Evolutionary conservation across 92 coral and sea anemone species (phyloP), one percentile per base, ranked within the genome.

Genomic region (Zoanthus solanderi): DNA sequence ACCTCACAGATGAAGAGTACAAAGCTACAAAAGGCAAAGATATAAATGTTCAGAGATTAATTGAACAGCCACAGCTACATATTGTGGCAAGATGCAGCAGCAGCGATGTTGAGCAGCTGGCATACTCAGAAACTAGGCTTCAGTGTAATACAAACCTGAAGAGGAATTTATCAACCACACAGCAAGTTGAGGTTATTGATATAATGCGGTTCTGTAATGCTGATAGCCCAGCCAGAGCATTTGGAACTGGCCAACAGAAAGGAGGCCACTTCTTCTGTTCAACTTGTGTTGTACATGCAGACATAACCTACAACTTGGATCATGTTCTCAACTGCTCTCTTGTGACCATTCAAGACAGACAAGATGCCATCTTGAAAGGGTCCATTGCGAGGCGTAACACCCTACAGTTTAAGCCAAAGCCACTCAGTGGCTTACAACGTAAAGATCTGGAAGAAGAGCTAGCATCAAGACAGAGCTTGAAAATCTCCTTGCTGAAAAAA

Each of bases 21-120:
- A 66, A 47, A 12, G 79, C 48, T 16, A 88, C 17, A 46, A 79
- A 83, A 5, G 89, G 93, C 54, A 91, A 71, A 67, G 54, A 44
- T 37, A 80, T 82, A 4, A 78, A 83, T 47, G 65, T 80, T 13
- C 93, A 91, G 56, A 88, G 53, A 29, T 54, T 72, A 30, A 61
- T 88, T 30, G 93, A 91, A 5, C 9, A 63, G 5, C 69, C 69
- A 63, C 69, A 63, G 69, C 69, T 5, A n/a, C 69, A 63, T n/a
- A 48, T 90, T 57, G 79, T 86, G 60, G 82, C 92, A 78, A 14
- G 90, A 18, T 85, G 92, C 60, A 66, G 93, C 71, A 87, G 93
- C 68, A 54, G 87, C 16, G 93, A 90, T 29, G 50, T 31, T 16
- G 93, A 90, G 72, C 93, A 67, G 48, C 83, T 87, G 28, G 42